Conservation (phyloP, 1,140 invertebrate genomes). For the Araneus ventricosus region DNA sequence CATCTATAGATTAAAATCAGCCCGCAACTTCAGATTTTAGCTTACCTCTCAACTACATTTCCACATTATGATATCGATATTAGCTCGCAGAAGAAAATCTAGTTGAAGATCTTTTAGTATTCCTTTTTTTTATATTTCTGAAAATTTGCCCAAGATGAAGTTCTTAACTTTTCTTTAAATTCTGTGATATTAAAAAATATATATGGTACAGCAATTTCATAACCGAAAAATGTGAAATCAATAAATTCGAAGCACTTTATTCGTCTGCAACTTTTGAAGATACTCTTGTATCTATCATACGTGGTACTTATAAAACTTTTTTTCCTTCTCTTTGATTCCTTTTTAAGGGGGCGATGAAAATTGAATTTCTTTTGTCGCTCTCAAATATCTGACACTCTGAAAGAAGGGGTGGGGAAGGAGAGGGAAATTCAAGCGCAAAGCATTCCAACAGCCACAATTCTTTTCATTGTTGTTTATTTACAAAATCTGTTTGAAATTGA, state of each 20-base stretch:
- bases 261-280: background rate
- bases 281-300: background rate
- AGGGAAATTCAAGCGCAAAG: background rate
- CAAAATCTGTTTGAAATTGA: slow-evolving; percentile 66
- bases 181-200: background rate
- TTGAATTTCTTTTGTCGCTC: slow-evolving; percentile 41
- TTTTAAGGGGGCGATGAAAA: background rate
- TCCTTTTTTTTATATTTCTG: no score
- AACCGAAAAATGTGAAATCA: background rate
- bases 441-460: slow-evolving; percentile 14
- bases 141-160: background rate
- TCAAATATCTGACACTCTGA: background rate
- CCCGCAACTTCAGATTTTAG: no score
- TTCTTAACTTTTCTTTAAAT: background rate
- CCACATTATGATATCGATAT: no score
- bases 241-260: slow-evolving; percentile 9
- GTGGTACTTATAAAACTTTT: background rate
- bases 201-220: background rate
- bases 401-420: background rate
- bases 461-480: slow-evolving; percentile 20
- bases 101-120: no score
- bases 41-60: no score
- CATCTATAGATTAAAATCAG: no score
- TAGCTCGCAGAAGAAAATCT: no score
- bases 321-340: background rate